Base-by-base conservation (phyloP, 2,888 invertebrate genomes). In the Pelosia muscerda region DNA sequence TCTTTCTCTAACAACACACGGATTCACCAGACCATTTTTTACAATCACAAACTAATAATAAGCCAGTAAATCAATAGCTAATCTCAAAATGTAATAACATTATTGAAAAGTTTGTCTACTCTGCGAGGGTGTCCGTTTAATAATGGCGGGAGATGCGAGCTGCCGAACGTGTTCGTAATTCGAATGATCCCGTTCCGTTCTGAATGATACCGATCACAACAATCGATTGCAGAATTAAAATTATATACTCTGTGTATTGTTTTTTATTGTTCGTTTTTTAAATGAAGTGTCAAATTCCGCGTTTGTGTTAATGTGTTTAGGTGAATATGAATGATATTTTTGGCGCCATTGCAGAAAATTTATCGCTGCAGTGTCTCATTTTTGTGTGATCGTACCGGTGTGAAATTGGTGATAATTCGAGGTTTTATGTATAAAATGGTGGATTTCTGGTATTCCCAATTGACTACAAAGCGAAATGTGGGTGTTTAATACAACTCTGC, bases 111-210 rank as follows among this genome's bases (percentile, higher is more conserved):
- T 76, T 68, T 49, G 57, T 65, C 67, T 68, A 60, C 53, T 66
- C 70, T 65, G 66, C 70, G 66, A 63, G 31, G 22, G 80, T 78
- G 74, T 80, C 75, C 71, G 76, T 77, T 76, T 74, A 77, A 78
- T 80, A 77, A 71, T 63, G 66, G 72, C 54, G 69, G 58, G 73
- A 72, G 74, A 63, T 69, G 63, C 55, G 64, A 53, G 71, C 74
- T 66, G 69, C 65, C 57, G 65, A 60, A 74, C 81, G 81, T 82
- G 81, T 49, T 25, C 28, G 79, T 73, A 74, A 62, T 61, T 64
- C 59, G 60, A 71, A 66, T 61, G 59, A 55, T 28, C 58, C 54
- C 59, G 59, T 28, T 38, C 49, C 42, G 25, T 28, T 26, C 55
- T 42, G 49, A 49, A 26, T 23, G 49, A 63, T 67, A 67, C 53